Evolutionary conservation across 1,140 invertebrate genomes (phyloP), one percentile per base, ranked within the genome.

Genomic region (Potamilus streckersoni): DNA sequence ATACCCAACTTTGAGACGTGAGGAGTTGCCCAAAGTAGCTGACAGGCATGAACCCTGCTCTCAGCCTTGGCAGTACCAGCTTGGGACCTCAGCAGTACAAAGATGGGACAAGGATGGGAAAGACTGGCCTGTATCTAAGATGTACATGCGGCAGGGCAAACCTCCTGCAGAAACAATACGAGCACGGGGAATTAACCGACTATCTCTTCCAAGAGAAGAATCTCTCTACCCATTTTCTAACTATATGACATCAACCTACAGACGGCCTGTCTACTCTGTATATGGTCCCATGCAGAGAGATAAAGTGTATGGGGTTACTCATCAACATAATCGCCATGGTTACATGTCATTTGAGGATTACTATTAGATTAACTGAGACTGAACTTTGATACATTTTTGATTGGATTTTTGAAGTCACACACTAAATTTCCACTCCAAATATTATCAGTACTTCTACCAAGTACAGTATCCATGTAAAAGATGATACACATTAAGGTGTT

Each of bases 281-380:
- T 84, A 74, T 80, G 87, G 87, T 15, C 87, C 84, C 55, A 78
- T 88, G 74, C 86, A 84, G 80, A 79, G 76, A 71, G 68, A 80
- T 23, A 70, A 80, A 59, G 80, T 84, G 27, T 87, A 86, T 79
- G 87, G 87, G n/a, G 70, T 88, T 13, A 86, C 82, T n/a, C 84
- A 84, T 60, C 86, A 88, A 68, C 85, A 86, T 69, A 88, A 86
- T 64, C 55, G 84, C 14, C 87, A 87, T 71, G 87, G 87, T n/a
- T 81, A 80, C 69, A 88, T 88, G 87, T 79, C 85, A 8, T 88
- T 88, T 81, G 87, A 87, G 73, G 87, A 88, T 80, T 87, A 87
- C 66, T 88, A 88, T 80, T 88, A 81, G 81, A 60, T 65, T 38
- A 12, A 59, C 2, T 49, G 38, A 49, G 6, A 49, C 38, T 49